A percentile compares a stretch with the other conserved stretches of the same genome.
Evolutionary conservation across 2,888 invertebrate species (phyloP).

Genomic region (Thymelicus sylvestris): DNA sequence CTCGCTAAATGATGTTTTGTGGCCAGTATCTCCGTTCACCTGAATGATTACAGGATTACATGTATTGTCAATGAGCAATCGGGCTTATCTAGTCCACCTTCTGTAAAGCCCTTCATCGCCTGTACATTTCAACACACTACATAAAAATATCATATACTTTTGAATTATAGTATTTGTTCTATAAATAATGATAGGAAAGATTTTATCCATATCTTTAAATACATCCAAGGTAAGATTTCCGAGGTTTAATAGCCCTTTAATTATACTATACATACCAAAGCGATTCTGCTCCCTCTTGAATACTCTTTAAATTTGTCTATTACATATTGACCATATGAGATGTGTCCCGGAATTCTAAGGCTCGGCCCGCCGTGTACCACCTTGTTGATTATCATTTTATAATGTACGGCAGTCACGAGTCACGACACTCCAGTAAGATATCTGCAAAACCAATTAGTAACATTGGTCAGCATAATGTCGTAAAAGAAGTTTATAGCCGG

Average conservation of each 20-base stretch:
- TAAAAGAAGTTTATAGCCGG: no score
- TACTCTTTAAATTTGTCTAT: slow-evolving; percentile 57
- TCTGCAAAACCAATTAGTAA: slow-evolving; percentile 4
- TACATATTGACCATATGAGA: slow-evolving; percentile 62
- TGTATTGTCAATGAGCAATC: no score
- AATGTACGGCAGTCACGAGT: neutral
- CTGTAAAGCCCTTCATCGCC: no score
- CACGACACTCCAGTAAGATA: neutral
- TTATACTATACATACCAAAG: slow-evolving; percentile 56
- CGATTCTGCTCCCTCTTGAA: slow-evolving; percentile 49
- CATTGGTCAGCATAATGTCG: neutral
- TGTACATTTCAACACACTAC: no score
- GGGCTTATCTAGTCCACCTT: no score
- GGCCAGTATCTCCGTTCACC: slow-evolving; percentile 47
- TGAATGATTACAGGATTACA: neutral
- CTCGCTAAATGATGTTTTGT: slow-evolving; percentile 59
- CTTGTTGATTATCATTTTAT: slow-evolving; percentile 58
- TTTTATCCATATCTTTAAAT: no score
- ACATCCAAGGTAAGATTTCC: no score
- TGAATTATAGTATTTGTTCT: no score
- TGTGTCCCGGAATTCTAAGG: slow-evolving; percentile 58
- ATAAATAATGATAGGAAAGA: no score
- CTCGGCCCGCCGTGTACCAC: slow-evolving; percentile 61
- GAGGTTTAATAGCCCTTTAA: no score
- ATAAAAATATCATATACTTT: no score